These are phyloP conservation scores for Agriotes lineatus DNA, from an alignment of 2,888 invertebrate species.

Conservation along the genomic window DNA sequence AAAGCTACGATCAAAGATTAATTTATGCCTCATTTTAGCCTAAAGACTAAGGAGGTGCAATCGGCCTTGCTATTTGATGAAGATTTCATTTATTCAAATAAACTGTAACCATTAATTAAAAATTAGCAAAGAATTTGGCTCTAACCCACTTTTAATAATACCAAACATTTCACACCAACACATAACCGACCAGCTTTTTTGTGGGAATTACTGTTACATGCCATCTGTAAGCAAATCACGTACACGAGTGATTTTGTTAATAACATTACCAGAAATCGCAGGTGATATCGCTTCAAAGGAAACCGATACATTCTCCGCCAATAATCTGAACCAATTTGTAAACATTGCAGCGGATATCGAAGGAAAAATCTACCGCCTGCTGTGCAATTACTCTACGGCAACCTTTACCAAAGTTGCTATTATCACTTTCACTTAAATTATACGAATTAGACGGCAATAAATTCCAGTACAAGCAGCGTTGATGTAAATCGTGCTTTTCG, in stretches of 20 bases:
- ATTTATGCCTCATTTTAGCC: background rate
- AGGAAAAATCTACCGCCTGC: constrained; percentile 3
- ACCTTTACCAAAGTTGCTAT: constrained; percentile 25
- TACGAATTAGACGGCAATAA: constrained; percentile 19
- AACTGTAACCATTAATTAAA: background rate
- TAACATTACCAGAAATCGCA: background rate
- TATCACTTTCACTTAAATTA: constrained; percentile 32
- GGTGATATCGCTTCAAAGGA: background rate
- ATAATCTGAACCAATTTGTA: constrained; percentile 6
- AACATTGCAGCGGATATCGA: constrained; percentile 2
- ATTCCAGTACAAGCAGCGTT: background rate
- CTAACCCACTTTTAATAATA: background rate
- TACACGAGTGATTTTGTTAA: background rate
- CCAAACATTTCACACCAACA: background rate
- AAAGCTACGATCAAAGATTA: no score
- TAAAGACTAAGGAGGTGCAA: background rate
- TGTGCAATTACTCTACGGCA: constrained; percentile 9
- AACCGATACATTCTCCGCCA: background rate
- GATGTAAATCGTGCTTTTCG: constrained; percentile 7
- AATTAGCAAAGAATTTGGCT: background rate
- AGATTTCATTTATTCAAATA: background rate
- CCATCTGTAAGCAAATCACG: background rate
- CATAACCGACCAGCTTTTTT: no score
- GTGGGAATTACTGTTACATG: no score
- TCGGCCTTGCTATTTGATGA: background rate